A percentile compares a stretch with the other conserved stretches of the same genome.
Conservation (phyloP, 2,113 vertebrate genomes). For the Aepyceros melampus region DNA sequence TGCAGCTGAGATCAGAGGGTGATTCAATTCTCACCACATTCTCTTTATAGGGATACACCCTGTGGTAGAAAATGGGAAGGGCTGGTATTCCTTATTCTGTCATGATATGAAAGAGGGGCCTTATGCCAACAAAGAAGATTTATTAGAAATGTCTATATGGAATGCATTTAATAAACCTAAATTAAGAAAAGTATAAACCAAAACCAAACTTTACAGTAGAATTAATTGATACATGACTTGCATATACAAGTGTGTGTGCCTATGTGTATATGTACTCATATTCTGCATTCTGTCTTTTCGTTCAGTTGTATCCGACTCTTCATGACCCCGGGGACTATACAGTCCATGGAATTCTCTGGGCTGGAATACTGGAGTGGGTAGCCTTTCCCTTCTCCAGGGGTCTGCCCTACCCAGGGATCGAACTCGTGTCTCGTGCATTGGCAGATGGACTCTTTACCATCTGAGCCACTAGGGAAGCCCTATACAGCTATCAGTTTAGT, state of each 20-base stretch:
- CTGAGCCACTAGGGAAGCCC: background rate
- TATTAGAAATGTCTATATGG: background rate
- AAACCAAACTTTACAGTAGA: background rate
- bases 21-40: background rate
- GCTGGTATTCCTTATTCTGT: background rate
- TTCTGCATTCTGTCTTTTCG: background rate
- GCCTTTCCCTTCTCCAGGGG: background rate
- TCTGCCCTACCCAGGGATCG: background rate
- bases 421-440: background rate
- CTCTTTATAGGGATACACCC: background rate
- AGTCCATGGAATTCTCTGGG: background rate
- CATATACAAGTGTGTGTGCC: background rate
- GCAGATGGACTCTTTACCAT: background rate
- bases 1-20: slow-evolving; percentile 11
- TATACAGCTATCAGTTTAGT: background rate
- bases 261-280: background rate
- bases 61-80: background rate
- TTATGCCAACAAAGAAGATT: background rate
- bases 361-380: background rate
- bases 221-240: background rate
- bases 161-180: background rate
- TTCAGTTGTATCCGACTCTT: background rate
- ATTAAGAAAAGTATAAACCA: background rate
- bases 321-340: background rate
- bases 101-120: background rate